Evolutionary conservation across 2,888 invertebrate genomes (phyloP).

Genomic region (Melieria crassipennis): DNA sequence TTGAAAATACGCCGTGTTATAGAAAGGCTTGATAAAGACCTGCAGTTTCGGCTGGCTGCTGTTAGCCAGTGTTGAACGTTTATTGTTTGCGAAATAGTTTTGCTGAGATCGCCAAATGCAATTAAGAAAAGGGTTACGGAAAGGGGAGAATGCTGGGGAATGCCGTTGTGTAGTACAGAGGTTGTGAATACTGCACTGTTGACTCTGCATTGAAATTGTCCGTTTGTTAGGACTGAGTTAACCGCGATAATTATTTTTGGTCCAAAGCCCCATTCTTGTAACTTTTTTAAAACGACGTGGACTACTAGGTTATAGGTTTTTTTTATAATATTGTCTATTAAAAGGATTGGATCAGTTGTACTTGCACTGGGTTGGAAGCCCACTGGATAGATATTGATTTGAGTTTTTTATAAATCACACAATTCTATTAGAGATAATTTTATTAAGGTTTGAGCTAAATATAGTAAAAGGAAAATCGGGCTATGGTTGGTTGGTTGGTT

Average conservation of each 20-base stretch:
- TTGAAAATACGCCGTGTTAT: too few relatives aligned
- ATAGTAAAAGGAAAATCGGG: neutral
- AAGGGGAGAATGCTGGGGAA: neutral
- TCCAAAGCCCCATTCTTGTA: conserved; percentile 8
- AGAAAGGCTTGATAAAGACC: too few relatives aligned
- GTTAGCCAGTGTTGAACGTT: neutral
- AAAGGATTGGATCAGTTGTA: neutral
- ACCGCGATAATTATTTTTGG: conserved; percentile 5
- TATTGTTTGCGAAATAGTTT: neutral
- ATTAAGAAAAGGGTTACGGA: conserved; percentile 4
- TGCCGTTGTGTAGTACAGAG: neutral
- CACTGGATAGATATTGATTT: conserved; percentile 3
- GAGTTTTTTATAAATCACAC: neutral
- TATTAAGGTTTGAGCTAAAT: neutral
- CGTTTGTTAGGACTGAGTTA: conserved; percentile 7
- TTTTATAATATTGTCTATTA: neutral
- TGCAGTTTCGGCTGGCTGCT: too few relatives aligned
- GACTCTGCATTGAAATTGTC: neutral
- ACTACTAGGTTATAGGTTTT: too few relatives aligned
- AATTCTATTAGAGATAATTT: neutral
- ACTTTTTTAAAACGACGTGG: conserved; percentile 3
- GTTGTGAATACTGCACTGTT: neutral
- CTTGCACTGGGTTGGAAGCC: neutral
- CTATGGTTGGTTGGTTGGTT: too few relatives aligned
- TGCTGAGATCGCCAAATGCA: neutral